These are phyloP conservation scores for Erythrolamprus reginae DNA, from an alignment of 2,113 vertebrate genomes.

Conservation along the genomic window DNA sequence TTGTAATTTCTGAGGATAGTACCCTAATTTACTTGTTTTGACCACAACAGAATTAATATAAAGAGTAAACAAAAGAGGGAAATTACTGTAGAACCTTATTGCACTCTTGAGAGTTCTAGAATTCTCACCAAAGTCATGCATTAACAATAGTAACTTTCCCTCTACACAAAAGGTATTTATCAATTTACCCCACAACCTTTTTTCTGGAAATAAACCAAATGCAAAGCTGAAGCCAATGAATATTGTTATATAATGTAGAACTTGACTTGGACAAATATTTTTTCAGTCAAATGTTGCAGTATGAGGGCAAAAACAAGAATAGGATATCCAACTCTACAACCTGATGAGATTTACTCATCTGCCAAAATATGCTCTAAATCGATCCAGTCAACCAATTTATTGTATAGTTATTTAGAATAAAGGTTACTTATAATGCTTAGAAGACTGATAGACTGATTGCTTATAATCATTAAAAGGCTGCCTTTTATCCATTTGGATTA, in stretches of 20 bases:
- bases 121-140: background rate
- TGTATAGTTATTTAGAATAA: background rate
- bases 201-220: background rate
- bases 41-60: background rate
- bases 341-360: background rate
- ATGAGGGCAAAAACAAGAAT: background rate
- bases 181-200: background rate
- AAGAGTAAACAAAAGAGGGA: background rate
- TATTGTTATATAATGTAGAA: background rate
- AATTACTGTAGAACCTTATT: background rate
- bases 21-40: background rate
- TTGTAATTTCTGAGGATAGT: background rate
- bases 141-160: background rate
- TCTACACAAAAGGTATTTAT: background rate
- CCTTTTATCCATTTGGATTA: constrained; percentile 2
- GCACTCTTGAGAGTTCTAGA: background rate
- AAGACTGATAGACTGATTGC: background rate
- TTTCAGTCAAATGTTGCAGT: background rate
- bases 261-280: background rate
- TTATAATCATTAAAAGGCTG: background rate
- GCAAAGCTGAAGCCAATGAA: background rate
- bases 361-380: background rate
- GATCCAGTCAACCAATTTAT: background rate
- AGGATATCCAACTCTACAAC: background rate
- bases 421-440: background rate